Evolutionary conservation across 2,888 invertebrate genomes (phyloP).

Genomic region (Caradrina clavipalpis): DNA sequence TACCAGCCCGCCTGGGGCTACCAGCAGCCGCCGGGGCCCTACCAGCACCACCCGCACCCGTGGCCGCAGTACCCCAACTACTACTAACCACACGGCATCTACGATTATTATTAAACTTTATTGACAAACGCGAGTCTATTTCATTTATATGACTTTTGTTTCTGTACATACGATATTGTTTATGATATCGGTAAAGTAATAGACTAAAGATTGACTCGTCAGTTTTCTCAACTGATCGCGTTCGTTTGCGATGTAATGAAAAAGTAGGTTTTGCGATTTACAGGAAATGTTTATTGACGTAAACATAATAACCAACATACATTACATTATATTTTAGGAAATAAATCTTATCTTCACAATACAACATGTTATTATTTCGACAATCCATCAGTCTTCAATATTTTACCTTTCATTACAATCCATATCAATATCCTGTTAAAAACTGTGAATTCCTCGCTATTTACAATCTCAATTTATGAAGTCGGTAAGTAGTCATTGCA

Average conservation of each 20-base stretch:
- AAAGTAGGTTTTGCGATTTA: constrained; percentile 30
- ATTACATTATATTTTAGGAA: constrained; percentile 75
- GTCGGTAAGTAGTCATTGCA: constrained; percentile 1
- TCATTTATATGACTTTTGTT: constrained; percentile 24
- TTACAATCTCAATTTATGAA: constrained; percentile 29
- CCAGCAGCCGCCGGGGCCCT: constrained; percentile 87
- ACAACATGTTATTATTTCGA: constrained; percentile 70
- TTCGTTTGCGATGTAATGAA: constrained; percentile 28
- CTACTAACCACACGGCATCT: constrained; percentile 73
- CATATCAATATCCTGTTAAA: constrained; percentile 16
- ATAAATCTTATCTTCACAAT: constrained; percentile 77
- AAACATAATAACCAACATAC: constrained; percentile 69
- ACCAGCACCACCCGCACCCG: constrained; percentile 87
- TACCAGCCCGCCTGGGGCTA: constrained; percentile 89
- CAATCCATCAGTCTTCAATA: constrained; percentile 71
- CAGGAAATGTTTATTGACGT: constrained; percentile 72
- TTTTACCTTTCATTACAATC: constrained; percentile 12
- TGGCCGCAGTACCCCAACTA: constrained; percentile 89
- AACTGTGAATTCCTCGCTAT: constrained; percentile 17
- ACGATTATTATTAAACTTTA: constrained; percentile 15
- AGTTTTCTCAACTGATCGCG: not conserved
- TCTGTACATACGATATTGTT: constrained; percentile 22
- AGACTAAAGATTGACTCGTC: constrained; percentile 3
- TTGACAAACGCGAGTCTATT: constrained; percentile 24
- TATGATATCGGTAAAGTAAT: constrained; percentile 25